Evolutionary conservation across 2,888 invertebrate genomes (phyloP).

Genomic region (Sarcophaga carnaria): DNA sequence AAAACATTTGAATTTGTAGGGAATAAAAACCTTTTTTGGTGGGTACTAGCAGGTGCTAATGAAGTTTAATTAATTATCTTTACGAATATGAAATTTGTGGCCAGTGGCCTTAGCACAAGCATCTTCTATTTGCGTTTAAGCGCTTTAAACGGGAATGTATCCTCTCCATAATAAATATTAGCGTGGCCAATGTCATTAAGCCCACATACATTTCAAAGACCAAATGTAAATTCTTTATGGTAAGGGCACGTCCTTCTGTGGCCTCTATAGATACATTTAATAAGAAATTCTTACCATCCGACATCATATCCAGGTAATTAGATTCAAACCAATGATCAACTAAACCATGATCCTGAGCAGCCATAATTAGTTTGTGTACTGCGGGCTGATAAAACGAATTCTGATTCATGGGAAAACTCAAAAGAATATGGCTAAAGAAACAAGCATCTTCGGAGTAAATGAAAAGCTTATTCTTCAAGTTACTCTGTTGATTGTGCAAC

Average conservation of each 20-base stretch:
- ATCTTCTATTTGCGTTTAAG: not conserved
- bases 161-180: slow-evolving; percentile 46
- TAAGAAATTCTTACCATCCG: slow-evolving; percentile 23
- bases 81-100: no score
- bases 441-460: slow-evolving; percentile 50
- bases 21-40: slow-evolving; percentile 20
- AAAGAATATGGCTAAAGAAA: slow-evolving; percentile 23
- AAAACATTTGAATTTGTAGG: slow-evolving; percentile 19
- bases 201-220: slow-evolving; percentile 48
- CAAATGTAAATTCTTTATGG: slow-evolving; percentile 51
- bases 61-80: not conserved
- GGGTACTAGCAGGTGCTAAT: not conserved
- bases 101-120: not conserved
- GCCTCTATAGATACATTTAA: slow-evolving; percentile 17
- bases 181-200: slow-evolving; percentile 5
- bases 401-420: slow-evolving; percentile 58
- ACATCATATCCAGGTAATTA: slow-evolving; percentile 49
- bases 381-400: slow-evolving; percentile 62
- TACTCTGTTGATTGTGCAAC: slow-evolving; percentile 28
- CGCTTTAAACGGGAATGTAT: slow-evolving; percentile 16
- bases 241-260: slow-evolving; percentile 21
- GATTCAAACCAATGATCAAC: slow-evolving; percentile 59
- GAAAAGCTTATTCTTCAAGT: slow-evolving; percentile 21
- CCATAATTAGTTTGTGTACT: slow-evolving; percentile 52
- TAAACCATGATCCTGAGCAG: slow-evolving; percentile 54